Evolutionary conservation across 2,888 invertebrate species (phyloP), one percentile per base, ranked within the genome.

Genomic region (Xylophagus ater): DNA sequence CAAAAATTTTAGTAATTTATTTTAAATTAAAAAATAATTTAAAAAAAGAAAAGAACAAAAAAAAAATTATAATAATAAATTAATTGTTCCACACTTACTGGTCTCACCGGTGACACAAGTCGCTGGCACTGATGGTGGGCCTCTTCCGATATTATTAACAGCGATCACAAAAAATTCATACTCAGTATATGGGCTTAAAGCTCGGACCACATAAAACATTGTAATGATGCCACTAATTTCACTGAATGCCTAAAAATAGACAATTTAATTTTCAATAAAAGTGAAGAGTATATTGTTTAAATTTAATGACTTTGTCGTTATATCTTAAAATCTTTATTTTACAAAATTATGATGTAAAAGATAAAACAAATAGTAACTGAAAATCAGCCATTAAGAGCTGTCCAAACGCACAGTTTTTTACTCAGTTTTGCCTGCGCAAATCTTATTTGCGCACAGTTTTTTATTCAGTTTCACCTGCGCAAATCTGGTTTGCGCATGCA

Each of bases 81-180:
- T 30, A 34, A 35, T 14, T 26, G 21, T 14, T 29, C 21, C 34
- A 33, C 59, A 68, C 73, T 71, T 77, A 96, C 93, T 89, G 72
- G 92, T 87, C 76, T 94, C 94, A 57, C 90, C 93, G 17, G 97
- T 98, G 49, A 92, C 93, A 55, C 92, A 85, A 57, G 86, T 81
- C 30, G 85, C 85, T 1, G 93, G 83, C 15, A 79, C 70, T 47
- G 93, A 93, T 3, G 90, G 83, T 24, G 82, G 81, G 24, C 97
- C 93, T 45, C 90, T 73, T 29, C 97, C 97, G 49, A 93, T 86
- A 64, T 81, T 83, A 71, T 94, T 97, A 37, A 89, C 89, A 17
- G 93, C 94, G 51, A 90, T 84, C 49, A 97, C 90, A 62, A 83
- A 86, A 73, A 97, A 87, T 66, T 94, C 92, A 67, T 97, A 97